Conservation (phyloP, 1,140 invertebrate genomes). For the Uloborus diversus region DNA sequence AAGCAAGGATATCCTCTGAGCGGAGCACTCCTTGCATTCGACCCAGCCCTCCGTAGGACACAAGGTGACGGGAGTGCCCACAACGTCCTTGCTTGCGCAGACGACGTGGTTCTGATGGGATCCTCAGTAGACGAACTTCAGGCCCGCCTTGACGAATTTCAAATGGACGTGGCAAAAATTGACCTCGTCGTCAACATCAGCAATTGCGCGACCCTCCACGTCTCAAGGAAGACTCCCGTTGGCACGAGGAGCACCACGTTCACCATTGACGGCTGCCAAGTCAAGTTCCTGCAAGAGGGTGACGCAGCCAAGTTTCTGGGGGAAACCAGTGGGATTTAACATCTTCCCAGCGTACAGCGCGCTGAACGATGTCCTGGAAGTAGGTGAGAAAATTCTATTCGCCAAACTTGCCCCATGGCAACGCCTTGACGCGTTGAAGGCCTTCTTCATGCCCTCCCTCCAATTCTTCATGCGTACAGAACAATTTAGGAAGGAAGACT, state of each 20-base stretch:
- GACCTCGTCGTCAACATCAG: not conserved
- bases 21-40: not conserved
- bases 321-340: not conserved
- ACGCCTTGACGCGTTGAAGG: not conserved
- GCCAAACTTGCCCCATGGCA: not conserved
- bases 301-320: not conserved
- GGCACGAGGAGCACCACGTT: not conserved
- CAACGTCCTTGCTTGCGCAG: not conserved
- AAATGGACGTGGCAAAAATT: not conserved
- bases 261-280: not conserved
- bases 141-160: not conserved
- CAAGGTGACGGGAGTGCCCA: not conserved
- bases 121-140: not conserved
- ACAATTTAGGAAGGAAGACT: not conserved
- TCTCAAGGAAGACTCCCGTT: not conserved
- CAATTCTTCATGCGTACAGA: not conserved
- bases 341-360: not conserved
- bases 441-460: not conserved
- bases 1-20: not conserved
- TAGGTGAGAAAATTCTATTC: not conserved
- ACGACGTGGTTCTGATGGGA: not conserved
- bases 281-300: not conserved
- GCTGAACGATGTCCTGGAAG: too few relatives aligned
- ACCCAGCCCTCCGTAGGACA: not conserved
- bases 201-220: not conserved